Evolutionary conservation across 2,888 invertebrate species (phyloP), one percentile per base, ranked within the genome.

Genomic region (Eueremaeus valkanovi): DNA sequence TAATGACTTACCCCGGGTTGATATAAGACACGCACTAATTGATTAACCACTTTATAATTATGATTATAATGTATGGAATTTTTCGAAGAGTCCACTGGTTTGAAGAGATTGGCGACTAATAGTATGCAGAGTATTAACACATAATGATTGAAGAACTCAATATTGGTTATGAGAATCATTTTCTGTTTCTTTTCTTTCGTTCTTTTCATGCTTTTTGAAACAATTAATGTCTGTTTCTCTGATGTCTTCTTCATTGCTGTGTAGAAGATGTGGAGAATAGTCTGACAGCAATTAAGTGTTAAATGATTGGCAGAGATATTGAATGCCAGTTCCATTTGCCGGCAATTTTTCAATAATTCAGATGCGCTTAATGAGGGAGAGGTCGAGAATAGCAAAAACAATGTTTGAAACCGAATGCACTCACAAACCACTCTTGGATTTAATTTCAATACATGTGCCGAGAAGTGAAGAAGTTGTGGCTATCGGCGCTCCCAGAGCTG

Each of bases 341-440:
- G 29, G 16, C 31, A 16, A 58, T 58, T 58, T 58, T 18, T 58
- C 31, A 29, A 31, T 8, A 27, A 27, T 31, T 31, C 18, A n/a
- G n/a, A n/a, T n/a, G 5, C 29, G 31, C 27, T 21, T 58, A 58
- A 58, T 58, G 27, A 58, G 58, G 58, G 58, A 29, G 27, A 29
- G 58, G 58, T 58, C 58, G 58, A 58, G 21, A 58, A 58, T 58
- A 58, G 58, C 58, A 58, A 58, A 58, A 58, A 58, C 58, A 58
- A 58, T 29, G 58, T 58, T 49, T 58, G 58, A 29, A 49, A 49
- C n/a, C 21, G 49, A n/a, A 49, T 18, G 49, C 49, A 49, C 49
- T 49, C 11, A 58, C 27, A 27, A 31, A 58, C 58, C 58, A 58
- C 29, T 58, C 27, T 29, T 58, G 24, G 27, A 16, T 58, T 21